Evolutionary conservation across 2,113 vertebrate genomes (phyloP), one percentile per base, ranked within the genome.

Genomic region (western clawed frog (Xenopus tropicalis)): DNA sequence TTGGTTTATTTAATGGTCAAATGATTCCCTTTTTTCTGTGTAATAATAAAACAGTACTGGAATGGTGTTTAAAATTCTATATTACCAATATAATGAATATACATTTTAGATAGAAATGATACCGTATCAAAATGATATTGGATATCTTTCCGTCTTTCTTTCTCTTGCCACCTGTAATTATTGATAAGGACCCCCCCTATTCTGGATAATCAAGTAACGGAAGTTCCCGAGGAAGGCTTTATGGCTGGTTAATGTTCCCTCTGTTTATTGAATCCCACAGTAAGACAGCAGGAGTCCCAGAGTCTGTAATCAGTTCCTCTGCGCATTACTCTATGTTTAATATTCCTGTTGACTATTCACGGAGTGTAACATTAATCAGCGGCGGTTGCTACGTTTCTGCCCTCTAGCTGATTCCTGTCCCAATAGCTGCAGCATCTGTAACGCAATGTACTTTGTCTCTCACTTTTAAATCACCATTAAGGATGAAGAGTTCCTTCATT

Each of bases 261-360:
- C 44, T 37, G 44, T 52, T 71, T 63, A 29, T 63, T 63, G 17
- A 51, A 61, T 51, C 57, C 43, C 57, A 61, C 69, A 46, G 21
- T 42, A 61, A 71, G 43, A 13, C 69, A 51, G 57, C 58, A 61
- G 57, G 22, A 24, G 57, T 20, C 56, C 44, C 23, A 14, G 58
- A 20, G 44, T 12, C 19, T 21, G 46, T 64, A 37, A 64, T 64
- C 70, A 37, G 25, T 54, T 72, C 42, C 61, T 23, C 48, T 23
- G 64, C 64, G 23, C 44, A 21, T 66, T 66, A 66, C 43, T 46
- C n/a, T 63, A 64, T 64, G 59, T 63, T 72, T 72, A 46, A 64
- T 63, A 63, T 72, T 72, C 70, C 70, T 56, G 70, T 63, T 72
- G 44, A 72, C 70, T 54, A 42, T 29, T 72, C 70, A 64, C 61